Evolutionary conservation across 1,140 invertebrate species (phyloP).

Genomic region (Pollicipes pollicipes): DNA sequence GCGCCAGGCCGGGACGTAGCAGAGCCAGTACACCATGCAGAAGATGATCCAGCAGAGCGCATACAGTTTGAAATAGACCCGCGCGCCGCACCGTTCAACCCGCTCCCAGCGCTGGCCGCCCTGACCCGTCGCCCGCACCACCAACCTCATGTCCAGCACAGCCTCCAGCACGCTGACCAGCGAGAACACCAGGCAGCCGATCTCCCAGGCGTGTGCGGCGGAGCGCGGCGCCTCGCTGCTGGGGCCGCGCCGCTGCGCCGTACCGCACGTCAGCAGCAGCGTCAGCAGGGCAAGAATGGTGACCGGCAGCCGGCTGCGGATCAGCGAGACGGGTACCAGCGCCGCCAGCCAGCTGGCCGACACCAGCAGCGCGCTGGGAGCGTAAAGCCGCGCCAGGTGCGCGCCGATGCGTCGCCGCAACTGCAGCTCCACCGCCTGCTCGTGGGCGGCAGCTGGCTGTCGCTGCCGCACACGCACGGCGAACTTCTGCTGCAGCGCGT

Average conservation of each 20-base stretch:
- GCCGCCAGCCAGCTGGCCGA: background rate
- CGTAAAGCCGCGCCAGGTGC: background rate
- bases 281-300: background rate
- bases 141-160: background rate
- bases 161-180: slow-evolving; percentile 1
- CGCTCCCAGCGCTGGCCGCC: too few relatives aligned
- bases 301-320: background rate
- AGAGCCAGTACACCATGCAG: background rate
- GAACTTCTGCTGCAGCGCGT: background rate
- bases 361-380: background rate
- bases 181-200: background rate
- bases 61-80: background rate
- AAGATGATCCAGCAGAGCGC: background rate
- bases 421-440: background rate
- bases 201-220: background rate
- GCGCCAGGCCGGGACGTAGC: background rate
- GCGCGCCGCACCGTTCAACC: background rate
- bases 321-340: background rate
- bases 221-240: background rate
- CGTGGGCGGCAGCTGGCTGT: background rate
- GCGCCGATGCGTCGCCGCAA: background rate
- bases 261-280: background rate
- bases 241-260: too few relatives aligned
- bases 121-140: background rate
- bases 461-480: background rate